Base-by-base conservation (phyloP, 2,888 invertebrate genomes). In the Azorinus chamasolen region DNA sequence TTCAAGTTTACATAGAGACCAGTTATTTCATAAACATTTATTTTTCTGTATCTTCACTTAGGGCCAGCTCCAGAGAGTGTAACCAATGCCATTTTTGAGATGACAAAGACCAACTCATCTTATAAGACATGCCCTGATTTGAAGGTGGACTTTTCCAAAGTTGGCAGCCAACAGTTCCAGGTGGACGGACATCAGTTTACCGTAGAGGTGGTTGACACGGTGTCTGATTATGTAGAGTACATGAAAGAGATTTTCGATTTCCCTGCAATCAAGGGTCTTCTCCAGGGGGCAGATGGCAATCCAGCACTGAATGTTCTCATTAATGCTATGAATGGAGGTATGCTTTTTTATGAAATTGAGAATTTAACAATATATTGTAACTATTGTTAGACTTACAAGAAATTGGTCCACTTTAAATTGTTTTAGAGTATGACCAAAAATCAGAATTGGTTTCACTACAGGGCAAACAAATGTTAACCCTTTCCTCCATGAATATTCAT, bases 221-320 rank as follows among this genome's bases (percentile, higher is more conserved):
- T 99, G 0, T 94, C 95, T 18, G 97, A 98, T 91, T 99, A 99
- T 91, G 95, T 97, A 0, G 94, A 94, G 0, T 95, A 97, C 80
- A 99, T 99, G 99, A 97, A 98, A 93, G 96, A 96, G 87, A 98
- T 99, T 84, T 99, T 99, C 93, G 98, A 99, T 94, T 99, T 99
- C 93, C 93, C 93, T 50, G 95, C 95, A 90, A 95, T 99, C 70
- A 96, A 95, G 89, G 93, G 94, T 0, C 95, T 97, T 65, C 94
- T 99, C 24, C 95, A 95, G 66, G 97, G 97, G 41, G 94, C 95
- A 8, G 85, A 77, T 24, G 94, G 94, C 14, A 75, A 83, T 18
- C 65, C 83, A 45, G 95, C 96, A 0, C 96, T 98, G 91, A 96
- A 96, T 89, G 95, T 99, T 82, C 95, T 98, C 32, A 96, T 99